These are phyloP conservation scores for Bujurquina vittata DNA, from an alignment of 2,113 vertebrate genomes.

Conservation along the genomic window DNA sequence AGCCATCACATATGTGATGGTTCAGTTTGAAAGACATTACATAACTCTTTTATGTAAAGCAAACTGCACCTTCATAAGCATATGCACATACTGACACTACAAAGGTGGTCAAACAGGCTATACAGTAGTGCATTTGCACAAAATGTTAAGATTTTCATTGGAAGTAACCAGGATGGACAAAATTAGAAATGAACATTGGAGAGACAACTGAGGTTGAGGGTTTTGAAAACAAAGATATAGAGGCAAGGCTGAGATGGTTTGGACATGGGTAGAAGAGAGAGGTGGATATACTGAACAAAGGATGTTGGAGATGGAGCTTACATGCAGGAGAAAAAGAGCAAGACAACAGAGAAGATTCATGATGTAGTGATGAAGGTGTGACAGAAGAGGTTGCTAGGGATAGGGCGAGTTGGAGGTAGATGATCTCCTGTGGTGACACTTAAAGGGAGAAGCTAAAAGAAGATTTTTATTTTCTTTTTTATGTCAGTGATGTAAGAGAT, in stretches of 20 bases:
- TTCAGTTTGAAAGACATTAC: conserved; percentile 6
- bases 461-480: not conserved
- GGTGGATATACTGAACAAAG: not conserved
- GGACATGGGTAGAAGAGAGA: not conserved
- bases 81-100: not conserved
- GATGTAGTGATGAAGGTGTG: not conserved
- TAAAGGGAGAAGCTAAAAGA: not conserved
- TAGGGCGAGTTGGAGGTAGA: not conserved
- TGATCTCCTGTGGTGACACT: not conserved
- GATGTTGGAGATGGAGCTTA: not conserved
- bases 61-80: not conserved
- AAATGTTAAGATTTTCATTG: not conserved
- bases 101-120: not conserved
- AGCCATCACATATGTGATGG: conserved; percentile 20
- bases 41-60: not conserved
- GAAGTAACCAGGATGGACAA: not conserved
- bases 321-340: not conserved
- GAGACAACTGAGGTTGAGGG: not conserved
- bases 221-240: not conserved
- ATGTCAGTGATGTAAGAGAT: not conserved
- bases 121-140: not conserved
- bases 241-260: not conserved
- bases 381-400: not conserved
- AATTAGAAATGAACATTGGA: not conserved
- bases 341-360: not conserved